Base-by-base conservation (phyloP, 2,888 invertebrate species). In the Drosophila kuntzei region DNA sequence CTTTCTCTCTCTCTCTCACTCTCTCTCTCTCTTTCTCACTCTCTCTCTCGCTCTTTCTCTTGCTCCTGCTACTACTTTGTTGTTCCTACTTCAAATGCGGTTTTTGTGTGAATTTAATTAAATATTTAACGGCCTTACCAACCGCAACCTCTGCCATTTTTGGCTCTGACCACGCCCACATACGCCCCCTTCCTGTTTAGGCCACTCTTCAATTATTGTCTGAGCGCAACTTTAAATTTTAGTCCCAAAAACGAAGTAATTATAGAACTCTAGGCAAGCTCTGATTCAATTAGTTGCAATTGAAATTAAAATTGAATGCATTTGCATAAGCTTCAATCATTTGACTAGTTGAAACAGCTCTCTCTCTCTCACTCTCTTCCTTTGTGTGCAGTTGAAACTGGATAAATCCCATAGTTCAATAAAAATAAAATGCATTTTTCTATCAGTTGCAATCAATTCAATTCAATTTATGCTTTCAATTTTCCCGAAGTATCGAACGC, bases 61-160 rank as follows among this genome's bases (percentile, higher is more conserved):
- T 25, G 16, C 0, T 3, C 0, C 11, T 46, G 39, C 37, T 29
- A 41, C 50, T 27, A 53, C 49, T 49, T 41, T 58, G 49, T 58
- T 58, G 57, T 27, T 37, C 22, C 63, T 46, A 53, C 79, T 76
- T 65, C 71, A 66, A 79, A 51, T 83, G 83, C 53, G 83, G 83
- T 87, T 80, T 83, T 71, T 78, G 69, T 74, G 65, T 70, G 66
- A 84, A 87, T 83, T 83, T 83, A 83, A 83, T 83, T 83, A 83
- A 83, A 83, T 81, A 87, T 89, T 87, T 77, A 89, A 84, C 75
- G 63, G 59, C 55, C 44, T 29, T 44, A 29, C 11, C n/a, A 36
- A 43, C 27, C 41, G 11, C 46, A 39, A 22, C 37, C 20, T 46
- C 44, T 51, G 58, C 53, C 68, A 55, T 73, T 27, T 25, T 12